Base-by-base conservation (phyloP, 2,113 vertebrate species). In the Sinocyclocheilus rhinocerous region DNA sequence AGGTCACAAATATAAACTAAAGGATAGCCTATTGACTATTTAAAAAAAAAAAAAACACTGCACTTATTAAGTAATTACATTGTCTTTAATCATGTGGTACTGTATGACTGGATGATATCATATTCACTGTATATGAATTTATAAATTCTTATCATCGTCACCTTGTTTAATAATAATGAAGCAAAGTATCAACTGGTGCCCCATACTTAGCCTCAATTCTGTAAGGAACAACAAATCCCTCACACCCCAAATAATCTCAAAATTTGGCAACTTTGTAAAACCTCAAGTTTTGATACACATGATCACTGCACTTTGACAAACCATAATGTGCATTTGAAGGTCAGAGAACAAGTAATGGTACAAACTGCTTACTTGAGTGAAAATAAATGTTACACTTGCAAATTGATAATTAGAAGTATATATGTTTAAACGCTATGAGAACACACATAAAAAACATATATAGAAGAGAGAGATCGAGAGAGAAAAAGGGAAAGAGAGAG, bases 241-340 rank as follows among this genome's bases (percentile, higher is more conserved):
- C 26, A 55, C 2, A 16, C 11, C 24, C 16, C 24, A 52, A 24
- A 76, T 48, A 45, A 76, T 50, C 13, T 26, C 3, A 48, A 33
- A 55, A 9, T 78, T 78, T 57, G 76, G 16, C 76, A 39, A 42
- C 55, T 15, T 39, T 61, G 52, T 59, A 59, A 61, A 79, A 79
- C n/a, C 50, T 59, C 12, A 33, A 3, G 0, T 76, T 76, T 48
- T 15, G 6, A 13, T 75, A 6, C 39, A 16, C 26, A 24, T 36
- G 50, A 50, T 57, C 18, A 3, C 29, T 63, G 33, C 33, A 61
- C 77, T 80, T 61, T 24, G 55, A 22, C 77, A 79, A 61, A 3
- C 33, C 8, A 67, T 18, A 22, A 18, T 80, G 55, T 36, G 18
- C 11, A 24, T 42, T 80, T n/a, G 29, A 79, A 61, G 36, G 55